A percentile compares a stretch with the other conserved stretches of the same genome.
Conservation (phyloP, 2,797 vertebrate genomes). For the Tragopan temminckii region DNA sequence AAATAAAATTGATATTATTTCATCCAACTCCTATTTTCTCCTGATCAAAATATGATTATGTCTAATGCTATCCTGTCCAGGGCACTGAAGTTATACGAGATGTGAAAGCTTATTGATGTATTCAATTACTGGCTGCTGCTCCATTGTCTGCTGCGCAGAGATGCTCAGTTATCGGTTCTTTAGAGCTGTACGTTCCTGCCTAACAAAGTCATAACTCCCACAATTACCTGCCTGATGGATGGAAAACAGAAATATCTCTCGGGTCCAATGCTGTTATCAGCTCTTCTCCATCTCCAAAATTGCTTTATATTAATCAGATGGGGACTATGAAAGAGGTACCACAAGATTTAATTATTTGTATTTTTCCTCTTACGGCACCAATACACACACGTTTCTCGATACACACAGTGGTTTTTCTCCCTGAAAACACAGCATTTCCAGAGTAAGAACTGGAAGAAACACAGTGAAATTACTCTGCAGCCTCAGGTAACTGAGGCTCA, state of each 20-base stretch:
- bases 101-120: constrained; percentile 86
- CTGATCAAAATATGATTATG: constrained; percentile 86
- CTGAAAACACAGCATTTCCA: neutral
- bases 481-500: neutral
- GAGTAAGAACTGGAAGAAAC: constrained; percentile 4
- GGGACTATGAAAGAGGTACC: constrained; percentile 49
- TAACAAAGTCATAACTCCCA: constrained; percentile 83
- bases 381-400: neutral
- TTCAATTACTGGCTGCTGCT: constrained; percentile 81
- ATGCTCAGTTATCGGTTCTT: constrained; percentile 76
- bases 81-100: constrained; percentile 75
- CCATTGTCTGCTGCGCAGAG: constrained; percentile 76
- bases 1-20: constrained; percentile 86
- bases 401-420: constrained; percentile 18
- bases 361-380: neutral
- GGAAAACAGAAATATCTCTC: constrained; percentile 77
- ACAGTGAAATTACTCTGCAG: constrained; percentile 19
- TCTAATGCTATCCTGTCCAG: constrained; percentile 76
- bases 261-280: constrained; percentile 59
- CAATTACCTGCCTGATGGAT: constrained; percentile 83
- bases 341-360: constrained; percentile 61
- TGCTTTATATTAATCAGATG: constrained; percentile 79
- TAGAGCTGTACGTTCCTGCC: constrained; percentile 69
- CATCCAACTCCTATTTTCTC: constrained; percentile 82
- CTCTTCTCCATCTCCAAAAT: constrained; percentile 73